phyloP scores from a whole-genome alignment of 2,797 vertebrate genomes.

The Falco peregrinus region DNA sequence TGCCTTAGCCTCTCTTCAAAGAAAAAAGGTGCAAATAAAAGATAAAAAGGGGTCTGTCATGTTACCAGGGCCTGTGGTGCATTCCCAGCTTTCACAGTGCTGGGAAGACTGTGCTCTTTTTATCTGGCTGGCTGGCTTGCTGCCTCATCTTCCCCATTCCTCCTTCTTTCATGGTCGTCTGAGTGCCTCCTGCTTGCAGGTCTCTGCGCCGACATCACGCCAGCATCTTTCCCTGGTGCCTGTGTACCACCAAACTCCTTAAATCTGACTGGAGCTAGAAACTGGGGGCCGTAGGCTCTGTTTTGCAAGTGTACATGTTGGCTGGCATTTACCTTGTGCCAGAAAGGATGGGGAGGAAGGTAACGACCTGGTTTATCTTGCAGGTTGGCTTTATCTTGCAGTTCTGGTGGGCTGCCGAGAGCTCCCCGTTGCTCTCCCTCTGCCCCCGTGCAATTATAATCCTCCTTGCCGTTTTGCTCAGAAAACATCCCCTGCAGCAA shows the following conservation, averaged over 20 bases:
- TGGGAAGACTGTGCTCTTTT: background rate
- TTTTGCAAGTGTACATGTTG: fast-evolving
- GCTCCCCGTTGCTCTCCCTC: fast-evolving
- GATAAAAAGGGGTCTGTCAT: background rate
- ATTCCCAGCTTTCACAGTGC: background rate
- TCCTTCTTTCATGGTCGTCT: background rate
- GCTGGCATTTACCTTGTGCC: fast-evolving
- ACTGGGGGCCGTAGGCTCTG: background rate
- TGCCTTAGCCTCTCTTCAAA: background rate
- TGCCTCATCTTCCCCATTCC: background rate
- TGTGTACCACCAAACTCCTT: background rate
- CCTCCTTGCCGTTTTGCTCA: background rate
- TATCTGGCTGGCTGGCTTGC: background rate
- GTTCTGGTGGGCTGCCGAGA: background rate
- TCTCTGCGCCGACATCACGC: fast-evolving
- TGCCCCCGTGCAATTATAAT: background rate
- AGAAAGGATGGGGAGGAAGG: background rate
- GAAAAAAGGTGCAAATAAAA: background rate
- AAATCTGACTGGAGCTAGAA: background rate
- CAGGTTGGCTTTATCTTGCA: background rate
- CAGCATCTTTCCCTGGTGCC: background rate
- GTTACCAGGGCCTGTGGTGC: background rate
- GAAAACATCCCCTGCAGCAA: background rate
- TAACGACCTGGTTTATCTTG: background rate
- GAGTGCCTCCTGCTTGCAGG: background rate